A percentile compares a stretch with the other conserved stretches of the same genome.
These are phyloP conservation scores for Zeuzera pyrina DNA, from an alignment of 2,888 invertebrate genomes.

Conservation along the genomic window DNA sequence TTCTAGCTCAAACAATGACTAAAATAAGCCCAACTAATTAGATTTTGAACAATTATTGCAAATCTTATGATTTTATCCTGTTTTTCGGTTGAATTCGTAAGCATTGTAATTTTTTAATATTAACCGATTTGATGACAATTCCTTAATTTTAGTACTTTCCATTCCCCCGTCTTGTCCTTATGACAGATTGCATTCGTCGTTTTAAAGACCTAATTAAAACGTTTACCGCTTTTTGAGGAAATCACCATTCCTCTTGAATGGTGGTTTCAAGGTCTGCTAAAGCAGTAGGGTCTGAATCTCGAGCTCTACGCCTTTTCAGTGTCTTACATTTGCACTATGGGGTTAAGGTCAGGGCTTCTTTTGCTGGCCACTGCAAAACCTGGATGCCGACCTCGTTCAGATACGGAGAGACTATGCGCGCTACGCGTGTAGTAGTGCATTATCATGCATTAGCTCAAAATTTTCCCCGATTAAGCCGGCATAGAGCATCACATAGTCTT, in stretches of 20 bases:
- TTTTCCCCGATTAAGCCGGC: conserved; percentile 6
- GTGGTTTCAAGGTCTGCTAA: conserved; percentile 1
- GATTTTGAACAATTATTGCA: background rate
- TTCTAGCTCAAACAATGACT: no score
- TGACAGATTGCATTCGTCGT: conserved; percentile 11
- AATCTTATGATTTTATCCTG: background rate
- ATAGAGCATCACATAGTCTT: conserved; percentile 9
- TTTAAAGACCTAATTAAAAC: no score
- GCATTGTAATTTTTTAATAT: conserved; percentile 1
- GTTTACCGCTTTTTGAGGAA: no score
- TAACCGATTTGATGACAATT: background rate
- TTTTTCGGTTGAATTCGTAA: background rate
- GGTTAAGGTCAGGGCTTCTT: conserved; percentile 10
- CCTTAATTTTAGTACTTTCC: conserved; percentile 5
- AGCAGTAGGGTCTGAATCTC: background rate
- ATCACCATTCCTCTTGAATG: conserved; percentile 4
- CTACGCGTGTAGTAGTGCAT: no score
- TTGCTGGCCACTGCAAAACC: conserved; percentile 14
- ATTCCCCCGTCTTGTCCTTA: conserved; percentile 10
- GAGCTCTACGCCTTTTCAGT: conserved; percentile 1
- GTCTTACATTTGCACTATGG: conserved; percentile 12
- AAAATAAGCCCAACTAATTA: no score
- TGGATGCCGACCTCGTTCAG: conserved; percentile 8
- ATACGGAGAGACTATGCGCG: conserved; percentile 1
- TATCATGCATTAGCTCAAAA: conserved; percentile 1